phyloP scores from a whole-genome alignment of 2,113 vertebrate genomes.

The Orcinus orca region DNA sequence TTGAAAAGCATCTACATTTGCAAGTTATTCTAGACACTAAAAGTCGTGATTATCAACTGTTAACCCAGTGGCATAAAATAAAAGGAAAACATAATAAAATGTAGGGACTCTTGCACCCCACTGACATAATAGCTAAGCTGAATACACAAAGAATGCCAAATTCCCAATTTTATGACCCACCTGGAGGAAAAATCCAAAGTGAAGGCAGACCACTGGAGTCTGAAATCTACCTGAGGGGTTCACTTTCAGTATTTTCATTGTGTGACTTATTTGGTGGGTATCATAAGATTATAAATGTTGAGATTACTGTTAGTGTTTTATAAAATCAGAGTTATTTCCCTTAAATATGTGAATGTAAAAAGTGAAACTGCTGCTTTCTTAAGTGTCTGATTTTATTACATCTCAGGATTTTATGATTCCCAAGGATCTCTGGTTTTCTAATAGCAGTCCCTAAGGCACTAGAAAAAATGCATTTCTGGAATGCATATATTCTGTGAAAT shows the following conservation, averaged over 20 bases:
- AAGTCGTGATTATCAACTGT: slow-evolving; percentile 9
- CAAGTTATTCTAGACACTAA: slow-evolving; percentile 29
- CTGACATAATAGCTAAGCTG: slow-evolving; percentile 50
- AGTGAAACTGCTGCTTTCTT: slow-evolving; percentile 27
- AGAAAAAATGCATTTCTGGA: slow-evolving; percentile 34
- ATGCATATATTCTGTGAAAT: slow-evolving; percentile 57
- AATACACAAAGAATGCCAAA: slow-evolving; percentile 37
- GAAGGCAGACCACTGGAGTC: background rate
- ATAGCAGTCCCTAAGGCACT: slow-evolving; percentile 14
- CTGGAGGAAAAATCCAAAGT: background rate
- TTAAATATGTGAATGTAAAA: slow-evolving; percentile 53
- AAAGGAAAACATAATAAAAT: slow-evolving; percentile 59
- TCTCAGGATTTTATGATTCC: slow-evolving; percentile 51
- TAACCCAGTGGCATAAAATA: slow-evolving; percentile 59
- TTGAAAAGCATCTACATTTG: slow-evolving; percentile 45
- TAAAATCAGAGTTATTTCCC: slow-evolving; percentile 56
- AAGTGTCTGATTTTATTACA: slow-evolving; percentile 60
- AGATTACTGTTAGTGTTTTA: slow-evolving; percentile 57
- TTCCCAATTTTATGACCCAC: slow-evolving; percentile 48
- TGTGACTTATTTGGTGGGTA: slow-evolving; percentile 49
- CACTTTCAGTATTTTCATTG: slow-evolving; percentile 9
- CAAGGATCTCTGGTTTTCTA: slow-evolving; percentile 48
- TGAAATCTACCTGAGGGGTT: slow-evolving; percentile 32
- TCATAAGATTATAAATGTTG: slow-evolving; percentile 48
- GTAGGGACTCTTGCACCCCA: slow-evolving; percentile 38